These are phyloP conservation scores for Rhorus exstirpatorius DNA, from an alignment of 2,888 invertebrate species.

Conservation along the genomic window DNA sequence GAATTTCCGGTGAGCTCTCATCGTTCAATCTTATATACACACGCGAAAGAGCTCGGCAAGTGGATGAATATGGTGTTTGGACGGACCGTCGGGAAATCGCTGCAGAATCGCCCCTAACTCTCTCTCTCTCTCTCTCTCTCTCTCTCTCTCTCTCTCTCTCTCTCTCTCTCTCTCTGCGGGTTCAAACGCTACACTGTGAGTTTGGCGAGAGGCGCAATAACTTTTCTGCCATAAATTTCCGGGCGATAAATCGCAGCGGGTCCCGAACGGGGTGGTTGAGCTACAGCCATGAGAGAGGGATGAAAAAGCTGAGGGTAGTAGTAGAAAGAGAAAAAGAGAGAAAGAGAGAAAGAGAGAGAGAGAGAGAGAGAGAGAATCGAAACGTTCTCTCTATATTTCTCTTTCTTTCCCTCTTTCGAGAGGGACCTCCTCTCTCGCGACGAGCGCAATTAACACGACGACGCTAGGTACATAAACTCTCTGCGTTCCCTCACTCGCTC, in stretches of 20 bases:
- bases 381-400: constrained; percentile 39
- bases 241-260: constrained; percentile 71
- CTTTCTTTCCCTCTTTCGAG: constrained; percentile 38
- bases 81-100: constrained; percentile 71
- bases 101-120: constrained; percentile 40
- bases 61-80: constrained; percentile 32
- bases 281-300: constrained; percentile 19
- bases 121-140: constrained; percentile 7
- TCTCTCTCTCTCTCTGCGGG: not conserved
- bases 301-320: not conserved
- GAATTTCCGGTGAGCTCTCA: constrained; percentile 18
- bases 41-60: constrained; percentile 19
- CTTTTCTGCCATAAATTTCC: constrained; percentile 73
- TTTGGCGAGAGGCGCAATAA: constrained; percentile 75
- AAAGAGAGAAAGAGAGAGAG: constrained; percentile 14
- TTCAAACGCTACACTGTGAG: constrained; percentile 25
- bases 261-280: constrained; percentile 41
- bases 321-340: constrained; percentile 7
- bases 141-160: constrained; percentile 42
- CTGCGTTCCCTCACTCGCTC: not conserved
- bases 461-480: constrained; percentile 47
- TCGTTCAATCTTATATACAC: not conserved
- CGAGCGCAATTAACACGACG: constrained; percentile 73
- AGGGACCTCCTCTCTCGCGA: constrained; percentile 39
- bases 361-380: constrained; percentile 27